Evolutionary conservation across 2,797 vertebrate genomes (phyloP), one percentile per base, ranked within the genome.

Genomic region (Sylvilagus floridanus): DNA sequence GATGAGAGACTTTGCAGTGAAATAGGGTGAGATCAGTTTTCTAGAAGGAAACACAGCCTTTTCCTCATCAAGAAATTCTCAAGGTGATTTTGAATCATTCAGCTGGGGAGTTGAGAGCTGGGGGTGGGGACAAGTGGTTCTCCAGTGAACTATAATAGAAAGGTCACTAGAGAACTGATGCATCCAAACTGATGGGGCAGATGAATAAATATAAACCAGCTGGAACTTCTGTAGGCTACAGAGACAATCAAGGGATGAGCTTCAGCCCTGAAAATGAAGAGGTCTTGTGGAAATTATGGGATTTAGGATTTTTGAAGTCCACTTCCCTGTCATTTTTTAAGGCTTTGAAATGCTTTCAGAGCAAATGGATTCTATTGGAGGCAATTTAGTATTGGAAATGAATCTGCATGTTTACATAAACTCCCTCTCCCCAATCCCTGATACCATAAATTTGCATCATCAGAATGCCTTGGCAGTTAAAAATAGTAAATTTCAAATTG

Each of bases 401-500:
- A 91, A 95, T 88, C 50, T 91, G 32, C 16, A 85, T 93, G 47
- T 95, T 95, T 89, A 85, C 62, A 68, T 88, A 94, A 91, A 62
- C 93, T 21, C 17, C 79, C 8, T 93, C 42, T 47, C 91, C 76
- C n/a, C 75, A 37, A 30, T 95, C 95, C 42, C 17, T 57, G 19
- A 57, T 16, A 57, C 88, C 71, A 76, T 82, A 81, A 92, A 84
- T 68, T 93, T 52, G 10, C 88, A 93, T 92, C 88, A 93, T 92
- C 28, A 77, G 28, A 94, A 96, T 88, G 73, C n/a, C 62, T 89
- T 88, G 37, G 47, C 91, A 95, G 66, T 92, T 96, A 90, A 96
- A 96, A 88, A 71, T 92, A 92, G 91, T 93, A 88, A 63, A 92
- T 93, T 96, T 97, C 28, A 97, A 97, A 92, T 86, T 52, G 97